These are phyloP conservation scores for Nycticebus coucang DNA, from an alignment of 2,113 vertebrate genomes.

Conservation along the genomic window DNA sequence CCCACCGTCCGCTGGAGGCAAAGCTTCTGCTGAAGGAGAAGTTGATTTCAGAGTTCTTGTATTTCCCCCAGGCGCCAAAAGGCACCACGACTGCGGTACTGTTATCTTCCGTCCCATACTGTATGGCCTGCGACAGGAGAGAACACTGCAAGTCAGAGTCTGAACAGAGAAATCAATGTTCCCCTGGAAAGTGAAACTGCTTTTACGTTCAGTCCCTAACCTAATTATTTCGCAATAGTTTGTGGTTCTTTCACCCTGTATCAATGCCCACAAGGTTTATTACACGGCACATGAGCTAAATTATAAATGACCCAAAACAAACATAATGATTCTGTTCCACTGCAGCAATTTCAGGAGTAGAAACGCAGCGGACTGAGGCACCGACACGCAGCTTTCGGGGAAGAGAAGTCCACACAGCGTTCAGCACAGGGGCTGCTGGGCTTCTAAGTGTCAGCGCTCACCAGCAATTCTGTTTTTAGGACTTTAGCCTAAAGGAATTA, in stretches of 20 bases:
- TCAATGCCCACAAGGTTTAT: neutral
- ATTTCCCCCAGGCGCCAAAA: constrained; percentile 97
- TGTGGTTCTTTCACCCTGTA: neutral
- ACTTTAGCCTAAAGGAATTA: constrained; percentile 31
- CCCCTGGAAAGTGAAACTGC: neutral
- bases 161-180: neutral
- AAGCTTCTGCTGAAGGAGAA: constrained; percentile 98
- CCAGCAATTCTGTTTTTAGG: neutral
- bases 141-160: neutral
- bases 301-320: neutral
- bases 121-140: constrained; percentile 87
- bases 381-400: neutral
- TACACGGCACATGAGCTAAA: neutral
- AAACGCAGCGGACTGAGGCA: neutral
- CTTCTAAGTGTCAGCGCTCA: neutral
- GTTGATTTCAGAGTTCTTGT: constrained; percentile 89
- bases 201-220: neutral
- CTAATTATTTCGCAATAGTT: neutral
- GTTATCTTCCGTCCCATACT: constrained; percentile 97
- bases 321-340: neutral
- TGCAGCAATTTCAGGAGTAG: neutral
- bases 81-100: constrained; percentile 95
- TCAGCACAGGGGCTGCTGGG: neutral
- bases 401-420: neutral
- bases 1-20: constrained; percentile 96